Evolutionary conservation across 1,140 invertebrate genomes (phyloP).

Genomic region (Brachionus rubens): DNA sequence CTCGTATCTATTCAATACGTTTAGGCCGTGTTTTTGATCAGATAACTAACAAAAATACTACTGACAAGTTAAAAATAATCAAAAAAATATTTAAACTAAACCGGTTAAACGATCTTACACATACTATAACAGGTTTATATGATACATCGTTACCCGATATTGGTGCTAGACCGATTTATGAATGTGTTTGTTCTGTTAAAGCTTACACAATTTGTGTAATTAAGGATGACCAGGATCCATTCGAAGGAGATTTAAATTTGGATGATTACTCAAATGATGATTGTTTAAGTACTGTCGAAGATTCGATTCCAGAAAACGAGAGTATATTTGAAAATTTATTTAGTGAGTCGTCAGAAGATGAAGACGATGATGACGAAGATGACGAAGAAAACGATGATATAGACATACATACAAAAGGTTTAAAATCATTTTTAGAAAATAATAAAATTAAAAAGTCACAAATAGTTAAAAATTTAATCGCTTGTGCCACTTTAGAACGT

Average conservation of each 20-base stretch:
- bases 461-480: not conserved
- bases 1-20: not conserved
- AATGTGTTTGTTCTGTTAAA: not conserved
- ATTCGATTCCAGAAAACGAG: no score
- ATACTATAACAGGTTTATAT: slow-evolving; percentile 22
- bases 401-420: not conserved
- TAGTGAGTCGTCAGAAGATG: not conserved
- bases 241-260: not conserved
- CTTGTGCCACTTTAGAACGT: slow-evolving; percentile 17
- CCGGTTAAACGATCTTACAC: slow-evolving; percentile 2
- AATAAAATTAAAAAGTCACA: not conserved
- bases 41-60: not conserved
- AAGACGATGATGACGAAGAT: not conserved
- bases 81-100: not conserved
- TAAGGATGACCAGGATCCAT: not conserved
- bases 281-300: slow-evolving; percentile 14
- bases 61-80: not conserved
- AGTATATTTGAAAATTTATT: not conserved
- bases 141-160: slow-evolving; percentile 34
- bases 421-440: slow-evolving; percentile 2
- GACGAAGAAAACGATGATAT: not conserved
- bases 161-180: slow-evolving; percentile 13
- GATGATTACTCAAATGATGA: not conserved
- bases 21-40: not conserved
- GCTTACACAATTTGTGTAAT: slow-evolving; percentile 18